Evolutionary conservation across 2,888 invertebrate species (phyloP).

Genomic region (Aspidiotus rigidus): DNA sequence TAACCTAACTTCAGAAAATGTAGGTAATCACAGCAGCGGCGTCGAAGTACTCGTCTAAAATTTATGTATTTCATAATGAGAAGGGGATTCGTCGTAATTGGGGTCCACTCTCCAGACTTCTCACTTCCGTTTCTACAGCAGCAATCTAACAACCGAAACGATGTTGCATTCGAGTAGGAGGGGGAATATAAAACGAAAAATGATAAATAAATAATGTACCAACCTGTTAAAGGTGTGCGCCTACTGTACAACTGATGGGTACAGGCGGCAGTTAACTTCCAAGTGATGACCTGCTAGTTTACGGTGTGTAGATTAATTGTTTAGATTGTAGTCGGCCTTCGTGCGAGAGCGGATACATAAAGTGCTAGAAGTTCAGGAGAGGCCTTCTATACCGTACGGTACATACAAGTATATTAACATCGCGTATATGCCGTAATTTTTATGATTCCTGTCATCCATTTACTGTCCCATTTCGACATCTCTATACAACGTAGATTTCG

Average conservation of each 20-base stretch:
- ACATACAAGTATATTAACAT: not conserved
- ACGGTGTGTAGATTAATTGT: conserved; percentile 24
- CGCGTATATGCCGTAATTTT: not conserved
- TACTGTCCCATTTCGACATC: not conserved
- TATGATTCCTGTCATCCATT: conserved; percentile 1
- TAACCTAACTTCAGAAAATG: too few species aligned
- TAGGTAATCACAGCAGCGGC: too few species aligned
- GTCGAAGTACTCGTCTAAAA: too few species aligned
- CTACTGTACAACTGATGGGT: conserved; percentile 11
- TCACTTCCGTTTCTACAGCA: not conserved
- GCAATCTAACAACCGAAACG: not conserved
- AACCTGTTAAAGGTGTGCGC: conserved; percentile 10
- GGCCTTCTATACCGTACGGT: not conserved
- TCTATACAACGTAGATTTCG: not conserved
- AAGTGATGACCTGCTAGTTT: conserved; percentile 32
- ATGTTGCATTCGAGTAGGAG: not conserved
- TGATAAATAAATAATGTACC: not conserved
- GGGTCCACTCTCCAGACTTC: too few species aligned
- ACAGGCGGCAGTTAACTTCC: conserved; percentile 12
- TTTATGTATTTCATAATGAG: too few species aligned
- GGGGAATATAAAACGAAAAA: not conserved
- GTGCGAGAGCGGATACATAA: not conserved
- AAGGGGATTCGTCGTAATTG: too few species aligned
- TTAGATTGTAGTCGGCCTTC: conserved; percentile 31
- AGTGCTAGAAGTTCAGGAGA: not conserved